Evolutionary conservation across 1,140 invertebrate species (phyloP), one percentile per base, ranked within the genome.

Genomic region (Archivesica marissinica): DNA sequence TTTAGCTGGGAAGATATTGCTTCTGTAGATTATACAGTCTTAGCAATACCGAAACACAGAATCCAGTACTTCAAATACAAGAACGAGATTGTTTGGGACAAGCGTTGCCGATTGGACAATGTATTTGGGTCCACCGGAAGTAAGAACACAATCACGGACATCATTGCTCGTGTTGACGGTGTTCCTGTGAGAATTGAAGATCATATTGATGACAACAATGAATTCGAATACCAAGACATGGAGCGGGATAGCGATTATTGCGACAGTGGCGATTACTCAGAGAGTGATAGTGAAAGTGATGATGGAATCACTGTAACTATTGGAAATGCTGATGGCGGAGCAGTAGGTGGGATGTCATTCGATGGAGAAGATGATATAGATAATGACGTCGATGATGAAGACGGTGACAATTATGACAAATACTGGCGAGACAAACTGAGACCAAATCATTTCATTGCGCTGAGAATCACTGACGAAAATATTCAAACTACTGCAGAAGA

Each of bases 51-150:
- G 1, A 94, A 95, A 80, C 95, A 95, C 87, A 91, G 95, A 50
- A 95, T 95, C 84, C 93, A 94, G 70, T 95, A 95, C 86, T 95
- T 95, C 81, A 95, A 95, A 80, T 95, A 95, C 84, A 93, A 93
- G 68, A 88, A 91, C 56, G 80, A 91, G 17, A 95, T 93, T 85
- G 93, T 95, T 28, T 95, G 95, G 95, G 95, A 95, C 88, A 95
- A 95, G 85, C 89, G 87, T 11, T 87, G 85, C 3, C 88, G 95
- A 59, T 85, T 95, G 4, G 95, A 95, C 84, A 92, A 94, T 44
- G 86, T 88, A 0, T 90, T 88, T 86, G 87, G 89, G 2, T 89
- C 86, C 0, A 75, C 77, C 1, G 86, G 88, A 20, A 87, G 88
- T 75, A 86, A 87, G 33, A 61, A 47, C 13, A 88, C 86, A 11